phyloP scores from a whole-genome alignment of 2,113 vertebrate genomes.

The Ctenomys sociabilis region DNA sequence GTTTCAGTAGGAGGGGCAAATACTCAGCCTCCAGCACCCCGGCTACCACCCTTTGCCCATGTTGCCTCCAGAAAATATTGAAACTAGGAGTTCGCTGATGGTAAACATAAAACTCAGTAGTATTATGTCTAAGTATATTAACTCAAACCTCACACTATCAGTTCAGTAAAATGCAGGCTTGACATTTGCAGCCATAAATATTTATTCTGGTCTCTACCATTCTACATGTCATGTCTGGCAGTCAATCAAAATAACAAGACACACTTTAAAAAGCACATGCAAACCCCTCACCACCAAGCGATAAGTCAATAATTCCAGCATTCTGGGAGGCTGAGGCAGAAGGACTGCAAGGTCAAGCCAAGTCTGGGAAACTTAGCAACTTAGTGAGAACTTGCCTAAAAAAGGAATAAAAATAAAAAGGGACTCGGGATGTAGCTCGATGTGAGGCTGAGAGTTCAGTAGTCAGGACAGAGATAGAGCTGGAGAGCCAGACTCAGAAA shows the following conservation, averaged over 20 bases:
- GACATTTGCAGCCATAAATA: background rate
- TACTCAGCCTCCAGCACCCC: background rate
- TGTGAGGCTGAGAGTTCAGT: background rate
- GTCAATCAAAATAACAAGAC: background rate
- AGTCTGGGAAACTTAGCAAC: background rate
- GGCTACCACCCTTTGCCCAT: background rate
- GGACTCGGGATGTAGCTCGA: background rate
- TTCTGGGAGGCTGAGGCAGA: background rate
- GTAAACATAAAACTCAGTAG: background rate
- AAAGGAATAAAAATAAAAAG: background rate
- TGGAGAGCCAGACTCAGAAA: background rate
- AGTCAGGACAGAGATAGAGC: background rate
- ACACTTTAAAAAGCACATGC: background rate
- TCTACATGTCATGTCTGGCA: background rate
- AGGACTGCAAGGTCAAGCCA: background rate
- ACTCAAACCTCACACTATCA: background rate
- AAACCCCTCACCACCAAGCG: background rate
- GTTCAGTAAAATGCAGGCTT: background rate
- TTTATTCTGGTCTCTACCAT: background rate
- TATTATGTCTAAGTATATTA: background rate
- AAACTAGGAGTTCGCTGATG: background rate
- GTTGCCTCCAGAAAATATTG: background rate
- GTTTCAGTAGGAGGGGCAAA: background rate
- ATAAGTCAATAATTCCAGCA: background rate
- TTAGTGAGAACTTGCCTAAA: background rate